Evolutionary conservation across 2,113 vertebrate genomes (phyloP), one percentile per base, ranked within the genome.

Genomic region (Daphoenositta chrysoptera): DNA sequence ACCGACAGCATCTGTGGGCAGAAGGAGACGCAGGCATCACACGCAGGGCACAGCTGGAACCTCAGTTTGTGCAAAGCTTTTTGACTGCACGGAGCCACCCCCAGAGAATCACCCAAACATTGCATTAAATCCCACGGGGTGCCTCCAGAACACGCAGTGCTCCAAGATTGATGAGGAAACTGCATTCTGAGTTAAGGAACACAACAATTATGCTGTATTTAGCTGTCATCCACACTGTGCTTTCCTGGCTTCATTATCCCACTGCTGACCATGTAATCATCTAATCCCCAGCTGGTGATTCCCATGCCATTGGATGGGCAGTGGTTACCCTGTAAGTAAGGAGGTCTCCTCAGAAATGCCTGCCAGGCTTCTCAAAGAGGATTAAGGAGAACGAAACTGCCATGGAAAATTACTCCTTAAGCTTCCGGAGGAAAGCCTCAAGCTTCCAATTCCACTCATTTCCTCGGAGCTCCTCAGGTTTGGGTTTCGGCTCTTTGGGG

Each of bases 261-360:
- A 64, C 51, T n/a, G 72, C 56, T 87, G 60, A 83, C 69, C 76
- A 16, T 78, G 86, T 26, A 70, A 89, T 51, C 24, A 78, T 58
- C 76, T 37, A 70, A 92, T 58, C 72, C 76, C 72, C 31, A 15
- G 5, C 12, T 31, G 77, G 80, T 14, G 60, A 78, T 64, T 79
- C 35, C 51, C 39, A 7, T 71, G 69, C 19, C 54, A 89, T 87
- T 64, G 64, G 61, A 68, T 33, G 72, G 76, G 68, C 89, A 60
- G 89, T 35, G 91, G 47, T 87, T 63, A 64, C 83, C 68, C 56
- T 15, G 15, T 6, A 9, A 89, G 68, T 13, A 47, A 86, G 81
- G 72, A 90, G 58, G 45, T 51, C 56, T 87, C 72, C 79, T 64
- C 76, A 95, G 44, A 75, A 82, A 56, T 16, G 58, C 83, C 76